Evolutionary conservation across 2,797 vertebrate species (phyloP), one percentile per base, ranked within the genome.

Genomic region (Mycteria americana): DNA sequence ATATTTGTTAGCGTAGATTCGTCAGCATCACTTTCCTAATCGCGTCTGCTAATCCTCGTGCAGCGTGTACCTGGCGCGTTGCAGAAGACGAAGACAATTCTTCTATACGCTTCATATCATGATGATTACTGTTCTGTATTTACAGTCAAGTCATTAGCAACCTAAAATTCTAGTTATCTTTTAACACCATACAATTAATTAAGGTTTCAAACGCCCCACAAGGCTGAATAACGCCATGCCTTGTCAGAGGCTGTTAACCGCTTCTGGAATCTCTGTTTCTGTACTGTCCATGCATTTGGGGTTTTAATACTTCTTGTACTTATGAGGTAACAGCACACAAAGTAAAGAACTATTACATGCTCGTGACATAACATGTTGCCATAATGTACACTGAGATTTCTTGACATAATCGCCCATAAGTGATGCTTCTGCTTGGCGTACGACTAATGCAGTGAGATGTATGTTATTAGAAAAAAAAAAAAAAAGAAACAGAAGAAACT

Each of bases 21-120:
- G 1, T 35, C 70, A 63, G 68, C 74, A 13, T 31, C 16, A 0
- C 30, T 60, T 37, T 57, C 54, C 63, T n/a, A 3, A 59, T 11
- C 1, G 18, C 51, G 13, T 6, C 79, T 62, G 14, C 72, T 13
- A 27, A n/a, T 60, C 54, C 46, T n/a, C 17, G 3, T 3, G 21
- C 45, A 13, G n/a, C 0, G 9, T 8, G 13, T 2, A 19, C 33
- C 73, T 78, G 83, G 62, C 31, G 8, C 1, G 0, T 2, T 19
- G 76, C 68, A 86, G 64, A 63, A 86, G 48, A 24, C 39, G 53
- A 17, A 53, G 25, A 7, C 13, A 27, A 48, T 25, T 62, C 60
- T 72, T 30, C 48, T 6, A 10, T 2, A 12, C 25, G 0, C 8
- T 28, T 39, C 1, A 0, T 7, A 56, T 1, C 54, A 10, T 9